These are phyloP conservation scores for Mechanitis mazaeus DNA, from an alignment of 2,888 invertebrate genomes.

Conservation along the genomic window DNA sequence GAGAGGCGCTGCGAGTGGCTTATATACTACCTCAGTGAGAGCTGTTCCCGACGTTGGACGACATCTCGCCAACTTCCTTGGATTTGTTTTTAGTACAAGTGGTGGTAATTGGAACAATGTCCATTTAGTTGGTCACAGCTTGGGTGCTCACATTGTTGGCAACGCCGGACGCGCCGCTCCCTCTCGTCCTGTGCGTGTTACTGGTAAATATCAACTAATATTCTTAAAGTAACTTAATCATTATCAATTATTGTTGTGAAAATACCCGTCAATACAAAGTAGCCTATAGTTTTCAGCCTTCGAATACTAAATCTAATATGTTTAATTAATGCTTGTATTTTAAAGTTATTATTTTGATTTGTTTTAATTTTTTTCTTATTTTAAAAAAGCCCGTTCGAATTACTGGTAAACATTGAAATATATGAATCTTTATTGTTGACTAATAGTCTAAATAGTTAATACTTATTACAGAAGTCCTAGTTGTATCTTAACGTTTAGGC, in stretches of 20 bases:
- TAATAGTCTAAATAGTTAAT: too few species aligned
- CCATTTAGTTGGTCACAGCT: conserved; percentile 51
- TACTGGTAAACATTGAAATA: too few species aligned
- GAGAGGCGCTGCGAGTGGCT: conserved; percentile 40
- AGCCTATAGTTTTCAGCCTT: too few species aligned
- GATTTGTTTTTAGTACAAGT: conserved; percentile 47
- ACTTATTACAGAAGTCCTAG: neutral
- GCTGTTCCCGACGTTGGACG: conserved; percentile 50
- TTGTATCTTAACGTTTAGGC: neutral
- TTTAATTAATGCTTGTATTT: too few species aligned
- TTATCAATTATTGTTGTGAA: too few species aligned
- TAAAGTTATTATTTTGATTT: too few species aligned
- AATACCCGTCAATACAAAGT: too few species aligned
- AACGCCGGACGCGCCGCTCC: conserved; percentile 45
- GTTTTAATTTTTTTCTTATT: too few species aligned
- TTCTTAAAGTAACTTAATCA: too few species aligned
- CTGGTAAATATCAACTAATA: conserved; percentile 41
- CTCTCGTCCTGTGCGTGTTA: conserved; percentile 36
- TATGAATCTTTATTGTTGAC: too few species aligned
- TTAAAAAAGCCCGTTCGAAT: too few species aligned
- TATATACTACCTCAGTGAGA: conserved; percentile 38
- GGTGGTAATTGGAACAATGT: conserved; percentile 57
- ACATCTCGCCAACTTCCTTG: conserved; percentile 50
- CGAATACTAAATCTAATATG: too few species aligned
- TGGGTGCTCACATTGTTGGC: conserved; percentile 58